Evolutionary conservation across 2,797 vertebrate species (phyloP).

Genomic region (Harpagifer antarcticus): DNA sequence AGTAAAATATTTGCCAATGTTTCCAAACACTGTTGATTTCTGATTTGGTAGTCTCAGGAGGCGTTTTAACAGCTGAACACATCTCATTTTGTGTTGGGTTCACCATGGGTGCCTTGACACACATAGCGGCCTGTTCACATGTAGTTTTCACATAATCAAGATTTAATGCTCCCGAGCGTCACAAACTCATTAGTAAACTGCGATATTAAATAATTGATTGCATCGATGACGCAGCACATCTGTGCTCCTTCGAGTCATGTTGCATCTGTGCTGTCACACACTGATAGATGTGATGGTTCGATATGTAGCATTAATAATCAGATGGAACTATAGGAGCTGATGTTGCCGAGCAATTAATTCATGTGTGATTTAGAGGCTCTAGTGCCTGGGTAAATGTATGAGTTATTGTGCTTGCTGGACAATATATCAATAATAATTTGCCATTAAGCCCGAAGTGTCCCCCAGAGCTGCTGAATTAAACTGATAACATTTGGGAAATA

Average conservation of each 20-base stretch:
- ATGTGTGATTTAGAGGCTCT: constrained; percentile 46
- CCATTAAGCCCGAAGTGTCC: constrained; percentile 13
- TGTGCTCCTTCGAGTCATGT: constrained; percentile 54
- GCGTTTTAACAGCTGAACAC: constrained; percentile 7
- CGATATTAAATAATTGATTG: constrained; percentile 51
- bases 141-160: constrained; percentile 22
- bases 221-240: constrained; percentile 46
- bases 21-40: constrained; percentile 3
- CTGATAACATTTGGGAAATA: constrained; percentile 20
- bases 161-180: constrained; percentile 37
- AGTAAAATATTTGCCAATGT: neutral
- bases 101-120: constrained; percentile 14
- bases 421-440: constrained; percentile 20
- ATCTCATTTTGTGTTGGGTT: constrained; percentile 19
- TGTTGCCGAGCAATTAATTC: constrained; percentile 44
- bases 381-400: constrained; percentile 32
- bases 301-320: constrained; percentile 54
- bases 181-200: constrained; percentile 25
- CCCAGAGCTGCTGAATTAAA: constrained; percentile 29
- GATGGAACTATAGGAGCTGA: constrained; percentile 28
- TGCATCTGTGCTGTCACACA: constrained; percentile 52
- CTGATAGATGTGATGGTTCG: constrained; percentile 42
- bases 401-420: constrained; percentile 27
- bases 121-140: constrained; percentile 15
- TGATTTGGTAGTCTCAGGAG: neutral